Evolutionary conservation across 2,888 invertebrate species (phyloP).

Genomic region (Hybos culiciformis): DNA sequence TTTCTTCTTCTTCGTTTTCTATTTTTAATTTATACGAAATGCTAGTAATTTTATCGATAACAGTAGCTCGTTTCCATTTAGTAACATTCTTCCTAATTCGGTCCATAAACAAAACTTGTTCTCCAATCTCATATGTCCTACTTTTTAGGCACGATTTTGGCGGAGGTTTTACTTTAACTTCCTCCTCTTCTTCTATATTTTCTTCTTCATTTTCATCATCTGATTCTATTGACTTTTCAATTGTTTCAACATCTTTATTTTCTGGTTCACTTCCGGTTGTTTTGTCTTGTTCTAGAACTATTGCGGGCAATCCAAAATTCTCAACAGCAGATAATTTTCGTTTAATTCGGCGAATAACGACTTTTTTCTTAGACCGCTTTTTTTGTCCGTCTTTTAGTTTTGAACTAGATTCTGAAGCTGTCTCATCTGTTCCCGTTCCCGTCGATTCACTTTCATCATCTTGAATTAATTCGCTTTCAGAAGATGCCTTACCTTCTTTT

Average conservation of each 20-base stretch:
- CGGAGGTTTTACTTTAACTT: conserved; percentile 17
- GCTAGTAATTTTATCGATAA: conserved; percentile 31
- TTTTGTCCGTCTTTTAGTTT: conserved; percentile 26
- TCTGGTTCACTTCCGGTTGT: conserved; percentile 30
- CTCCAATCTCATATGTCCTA: conserved; percentile 29
- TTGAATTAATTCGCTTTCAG: conserved; percentile 20
- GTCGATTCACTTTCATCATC: conserved; percentile 7
- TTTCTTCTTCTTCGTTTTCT: conserved; percentile 32
- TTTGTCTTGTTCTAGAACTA: conserved; percentile 17
- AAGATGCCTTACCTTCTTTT: conserved; percentile 13
- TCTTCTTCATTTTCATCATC: conserved; percentile 13
- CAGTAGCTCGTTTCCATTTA: conserved; percentile 28
- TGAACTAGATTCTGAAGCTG: conserved; percentile 14
- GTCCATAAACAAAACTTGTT: conserved; percentile 30
- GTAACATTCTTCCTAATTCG: conserved; percentile 30
- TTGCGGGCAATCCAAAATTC: conserved; percentile 22
- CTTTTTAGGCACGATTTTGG: conserved; percentile 27
- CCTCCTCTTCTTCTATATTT: conserved; percentile 8
- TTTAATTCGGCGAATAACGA: conserved; percentile 30
- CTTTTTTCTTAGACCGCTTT: conserved; percentile 21
- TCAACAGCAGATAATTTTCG: conserved; percentile 29
- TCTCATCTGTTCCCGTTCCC: conserved; percentile 1
- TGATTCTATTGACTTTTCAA: conserved; percentile 18
- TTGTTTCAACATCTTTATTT: conserved; percentile 23
- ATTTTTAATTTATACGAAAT: conserved; percentile 32